Evolutionary conservation across 2,797 vertebrate genomes (phyloP), one percentile per base, ranked within the genome.

Genomic region (Periparus ater): DNA sequence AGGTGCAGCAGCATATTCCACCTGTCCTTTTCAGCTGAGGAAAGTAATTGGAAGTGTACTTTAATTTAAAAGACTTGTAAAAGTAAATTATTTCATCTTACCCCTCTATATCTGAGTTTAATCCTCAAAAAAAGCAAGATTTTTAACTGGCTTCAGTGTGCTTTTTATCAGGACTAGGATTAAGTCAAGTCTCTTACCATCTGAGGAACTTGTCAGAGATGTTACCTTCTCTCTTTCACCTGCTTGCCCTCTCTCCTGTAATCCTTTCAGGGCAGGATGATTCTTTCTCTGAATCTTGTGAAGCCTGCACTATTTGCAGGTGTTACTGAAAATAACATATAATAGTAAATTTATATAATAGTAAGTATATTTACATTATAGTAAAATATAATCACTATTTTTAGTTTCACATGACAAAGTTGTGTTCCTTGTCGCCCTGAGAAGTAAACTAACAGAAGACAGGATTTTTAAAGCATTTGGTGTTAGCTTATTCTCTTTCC

Each of bases 61-160:
- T 94, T 90, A 76, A 91, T 94, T 94, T 91, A 58, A 80, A 88
- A 82, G 15, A 17, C 55, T 80, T 89, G 12, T 38, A 8, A 61
- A 70, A 91, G 38, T 12, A 34, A 63, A 45, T 42, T 14, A 62
- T 93, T 91, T 91, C 17, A 36, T 70, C 82, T 47, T 70, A 0
- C 36, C 4, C 40, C 9, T 54, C 23, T 72, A 11, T 17, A 58
- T 58, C 26, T 42, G 13, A 68, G 11, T 23, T 32, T 73, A 68
- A 82, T 73, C 20, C 30, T 61, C n/a, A n/a, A n/a, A n/a, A 45
- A 91, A 63, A 47, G 23, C 16, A n/a, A 45, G 10, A 6, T 68
- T 93, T 81, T 85, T 17, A 36, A 20, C 23, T 73, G 42, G 6
- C 15, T 81, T 83, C 65, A 21, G 8, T 16, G 4, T 30, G 34